Evolutionary conservation across 2,113 vertebrate species (phyloP), one percentile per base, ranked within the genome.

Genomic region (Salvator merianae): DNA sequence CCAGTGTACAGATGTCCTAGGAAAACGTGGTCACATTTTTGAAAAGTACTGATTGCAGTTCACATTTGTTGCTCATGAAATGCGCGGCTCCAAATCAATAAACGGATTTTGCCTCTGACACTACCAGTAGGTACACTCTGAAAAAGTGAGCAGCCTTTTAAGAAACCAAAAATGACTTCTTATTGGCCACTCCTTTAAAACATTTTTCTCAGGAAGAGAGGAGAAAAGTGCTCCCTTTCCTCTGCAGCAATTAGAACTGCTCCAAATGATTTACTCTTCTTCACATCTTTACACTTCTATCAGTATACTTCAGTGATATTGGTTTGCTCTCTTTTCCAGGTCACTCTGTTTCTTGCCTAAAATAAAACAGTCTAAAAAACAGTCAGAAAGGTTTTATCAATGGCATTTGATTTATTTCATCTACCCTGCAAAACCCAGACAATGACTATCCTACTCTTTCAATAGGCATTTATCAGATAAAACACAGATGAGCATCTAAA

Each of bases 11-110:
- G 36, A 47, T 9, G 26, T 68, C 40, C 4, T 77, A 86, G 69
- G 43, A 74, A 81, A 40, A 77, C 65, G 59, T 13, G 47, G 77
- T 16, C 5, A 82, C 79, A 81, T 89, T 88, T 63, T 65, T 68
- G n/a, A 72, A 28, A 79, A 68, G 6, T 1, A 0, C 70, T 50
- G 1, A 3, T 7, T 5, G 1, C 66, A 85, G 86, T 59, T 84
- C 16, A 32, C 12, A 76, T 34, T 63, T 84, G 24, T 4, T 71
- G 40, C 24, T 13, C 22, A 78, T 40, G 12, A 69, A 1, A 59
- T 40, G 28, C 28, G 5, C 40, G 13, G 2, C 65, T 18, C 16
- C 38, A 63, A 79, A 63, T 65, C 59, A 30, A 26, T 50, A 80
- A 28, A 1, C 69, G 22, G 36, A 66, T 26, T 6, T 24, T 74